phyloP scores from a whole-genome alignment of 2,797 vertebrate species.

The Eospalax fontanierii region DNA sequence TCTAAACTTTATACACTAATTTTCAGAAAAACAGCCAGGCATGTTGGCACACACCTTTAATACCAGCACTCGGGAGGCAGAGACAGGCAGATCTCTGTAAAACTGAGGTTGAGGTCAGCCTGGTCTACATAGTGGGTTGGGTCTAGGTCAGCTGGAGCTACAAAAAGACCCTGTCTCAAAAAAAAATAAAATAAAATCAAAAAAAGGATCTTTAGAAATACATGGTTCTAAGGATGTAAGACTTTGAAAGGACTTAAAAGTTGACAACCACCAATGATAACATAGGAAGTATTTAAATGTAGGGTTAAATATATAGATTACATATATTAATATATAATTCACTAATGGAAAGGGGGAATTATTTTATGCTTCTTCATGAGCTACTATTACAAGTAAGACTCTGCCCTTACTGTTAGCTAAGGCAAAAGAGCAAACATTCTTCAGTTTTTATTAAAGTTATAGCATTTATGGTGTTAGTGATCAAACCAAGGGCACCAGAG shows the following conservation, averaged over 20 bases:
- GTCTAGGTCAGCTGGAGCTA: no score
- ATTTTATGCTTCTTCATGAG: background rate
- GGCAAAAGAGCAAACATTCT: background rate
- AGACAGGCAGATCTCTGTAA: no score
- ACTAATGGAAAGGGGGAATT: background rate
- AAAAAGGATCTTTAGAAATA: conserved; percentile 52
- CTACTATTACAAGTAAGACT: background rate
- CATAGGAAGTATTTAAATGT: background rate
- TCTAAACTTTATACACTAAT: conserved; percentile 41
- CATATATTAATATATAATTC: background rate
- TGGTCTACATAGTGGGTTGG: no score
- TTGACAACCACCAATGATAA: background rate
- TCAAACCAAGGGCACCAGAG: background rate
- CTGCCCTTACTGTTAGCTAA: background rate
- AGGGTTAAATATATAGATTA: conserved; percentile 52
- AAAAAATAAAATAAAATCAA: background rate
- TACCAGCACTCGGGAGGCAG: no score
- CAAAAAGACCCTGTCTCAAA: no score
- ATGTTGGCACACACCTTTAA: no score
- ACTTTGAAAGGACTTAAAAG: conserved; percentile 54
- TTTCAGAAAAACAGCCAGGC: conserved; percentile 36
- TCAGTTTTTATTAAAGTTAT: background rate
- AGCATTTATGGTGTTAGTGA: no score
- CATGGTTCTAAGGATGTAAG: background rate
- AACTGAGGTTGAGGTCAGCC: no score